These are phyloP conservation scores for Megaceryle maxima DNA, from an alignment of 2,113 vertebrate genomes.

Conservation along the genomic window DNA sequence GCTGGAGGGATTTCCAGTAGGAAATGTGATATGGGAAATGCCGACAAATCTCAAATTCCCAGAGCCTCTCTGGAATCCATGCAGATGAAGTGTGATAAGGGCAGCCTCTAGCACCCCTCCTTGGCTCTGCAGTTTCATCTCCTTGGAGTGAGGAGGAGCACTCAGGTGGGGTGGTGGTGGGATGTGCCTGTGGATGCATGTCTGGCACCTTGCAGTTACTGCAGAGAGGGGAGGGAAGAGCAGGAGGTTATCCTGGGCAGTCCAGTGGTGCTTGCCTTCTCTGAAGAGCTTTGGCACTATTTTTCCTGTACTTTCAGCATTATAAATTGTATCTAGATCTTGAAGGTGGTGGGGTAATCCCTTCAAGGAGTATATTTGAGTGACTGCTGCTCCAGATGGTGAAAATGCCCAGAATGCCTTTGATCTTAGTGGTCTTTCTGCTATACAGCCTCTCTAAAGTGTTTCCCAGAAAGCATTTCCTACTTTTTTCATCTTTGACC, in stretches of 20 bases:
- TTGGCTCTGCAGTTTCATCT: not conserved
- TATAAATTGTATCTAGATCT: not conserved
- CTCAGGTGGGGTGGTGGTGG: not conserved
- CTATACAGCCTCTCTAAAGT: not conserved
- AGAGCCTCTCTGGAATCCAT: conserved; percentile 48
- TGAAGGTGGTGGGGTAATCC: not conserved
- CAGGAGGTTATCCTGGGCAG: not conserved
- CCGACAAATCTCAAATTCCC: conserved; percentile 64
- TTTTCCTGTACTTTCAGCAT: not conserved
- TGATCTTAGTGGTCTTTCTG: not conserved
- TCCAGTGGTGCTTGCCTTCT: not conserved
- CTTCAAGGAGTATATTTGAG: not conserved
- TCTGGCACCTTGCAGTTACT: not conserved
- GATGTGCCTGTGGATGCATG: not conserved
- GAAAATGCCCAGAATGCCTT: not conserved
- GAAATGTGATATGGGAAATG: conserved; percentile 75
- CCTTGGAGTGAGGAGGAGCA: not conserved
- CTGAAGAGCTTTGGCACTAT: not conserved
- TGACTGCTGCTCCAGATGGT: not conserved
- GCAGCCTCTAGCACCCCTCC: not conserved
- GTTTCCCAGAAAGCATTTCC: not conserved
- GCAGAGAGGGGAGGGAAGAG: not conserved
- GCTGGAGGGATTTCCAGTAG: conserved; percentile 77
- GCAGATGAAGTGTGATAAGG: conserved; percentile 58
- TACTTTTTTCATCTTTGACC: not conserved